These are phyloP conservation scores for Lymantria dispar DNA, from an alignment of 2,888 invertebrate species.

Conservation along the genomic window DNA sequence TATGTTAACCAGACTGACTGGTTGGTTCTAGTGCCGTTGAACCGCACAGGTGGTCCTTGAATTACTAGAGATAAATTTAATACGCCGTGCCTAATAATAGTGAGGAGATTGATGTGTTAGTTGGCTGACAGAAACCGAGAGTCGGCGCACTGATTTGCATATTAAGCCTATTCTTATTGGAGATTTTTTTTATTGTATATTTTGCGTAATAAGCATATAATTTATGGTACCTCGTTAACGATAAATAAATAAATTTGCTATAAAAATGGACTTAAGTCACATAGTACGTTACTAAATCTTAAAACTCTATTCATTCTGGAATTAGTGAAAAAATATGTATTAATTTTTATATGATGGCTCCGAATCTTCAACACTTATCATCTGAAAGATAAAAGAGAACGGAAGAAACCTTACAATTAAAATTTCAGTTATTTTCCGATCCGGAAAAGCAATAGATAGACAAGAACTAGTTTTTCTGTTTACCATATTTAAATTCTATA, in stretches of 20 bases:
- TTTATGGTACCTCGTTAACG: no score
- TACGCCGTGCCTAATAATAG: slow-evolving; percentile 66
- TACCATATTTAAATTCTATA: background rate
- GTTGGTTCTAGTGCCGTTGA: slow-evolving; percentile 73
- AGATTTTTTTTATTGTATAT: background rate
- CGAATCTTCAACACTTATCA: no score
- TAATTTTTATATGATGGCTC: no score
- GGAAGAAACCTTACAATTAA: background rate
- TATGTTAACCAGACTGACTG: slow-evolving; percentile 71
- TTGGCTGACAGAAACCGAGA: slow-evolving; percentile 48
- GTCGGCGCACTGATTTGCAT: slow-evolving; percentile 14
- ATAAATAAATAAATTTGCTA: no score
- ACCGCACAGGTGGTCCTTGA: slow-evolving; percentile 77
- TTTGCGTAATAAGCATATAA: no score
- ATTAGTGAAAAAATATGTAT: no score
- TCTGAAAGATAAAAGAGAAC: background rate
- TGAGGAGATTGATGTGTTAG: slow-evolving; percentile 50
- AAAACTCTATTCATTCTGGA: no score
- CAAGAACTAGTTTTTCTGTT: background rate
- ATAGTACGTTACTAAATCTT: no score
- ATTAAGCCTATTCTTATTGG: background rate
- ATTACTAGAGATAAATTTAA: slow-evolving; percentile 76
- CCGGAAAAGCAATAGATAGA: background rate
- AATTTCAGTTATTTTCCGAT: slow-evolving; percentile 11
- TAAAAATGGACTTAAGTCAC: no score